These are phyloP conservation scores for Triplophysa bombifrons DNA, from an alignment of 2,797 vertebrate genomes.

Conservation along the genomic window DNA sequence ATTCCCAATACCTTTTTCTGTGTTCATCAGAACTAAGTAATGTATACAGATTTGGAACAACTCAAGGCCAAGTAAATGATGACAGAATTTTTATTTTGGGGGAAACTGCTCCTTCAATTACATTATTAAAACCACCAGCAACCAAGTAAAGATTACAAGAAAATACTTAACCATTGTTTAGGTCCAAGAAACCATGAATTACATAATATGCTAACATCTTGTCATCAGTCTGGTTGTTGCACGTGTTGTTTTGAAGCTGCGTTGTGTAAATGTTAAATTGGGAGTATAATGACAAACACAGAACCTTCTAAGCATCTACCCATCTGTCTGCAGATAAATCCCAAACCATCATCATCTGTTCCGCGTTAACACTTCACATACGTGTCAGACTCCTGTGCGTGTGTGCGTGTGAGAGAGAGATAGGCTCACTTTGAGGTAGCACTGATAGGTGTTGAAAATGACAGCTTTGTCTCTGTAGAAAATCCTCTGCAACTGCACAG, in stretches of 20 bases:
- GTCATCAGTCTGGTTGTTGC: not conserved
- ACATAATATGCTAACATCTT: not conserved
- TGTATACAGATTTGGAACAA: too few relatives aligned
- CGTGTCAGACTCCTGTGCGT: conserved; percentile 9
- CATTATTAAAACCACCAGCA: too few relatives aligned
- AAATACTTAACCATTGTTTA: not conserved
- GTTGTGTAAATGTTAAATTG: not conserved
- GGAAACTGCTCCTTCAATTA: too few relatives aligned
- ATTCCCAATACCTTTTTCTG: too few relatives aligned
- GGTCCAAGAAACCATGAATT: not conserved
- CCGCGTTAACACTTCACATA: not conserved
- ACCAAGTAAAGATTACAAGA: not conserved
- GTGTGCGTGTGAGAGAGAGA: not conserved
- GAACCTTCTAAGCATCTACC: not conserved
- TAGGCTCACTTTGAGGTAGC: conserved; percentile 86
- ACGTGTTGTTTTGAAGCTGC: not conserved
- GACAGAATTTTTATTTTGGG: too few relatives aligned
- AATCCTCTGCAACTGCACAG: conserved; percentile 84
- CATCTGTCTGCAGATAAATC: not conserved
- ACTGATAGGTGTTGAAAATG: conserved; percentile 93
- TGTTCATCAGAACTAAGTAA: too few relatives aligned
- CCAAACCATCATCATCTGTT: not conserved
- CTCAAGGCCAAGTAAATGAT: too few relatives aligned
- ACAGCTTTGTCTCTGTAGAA: conserved; percentile 83
- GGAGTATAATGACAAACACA: not conserved